Evolutionary conservation across 1,140 invertebrate genomes (phyloP).

Genomic region (Mya arenaria): DNA sequence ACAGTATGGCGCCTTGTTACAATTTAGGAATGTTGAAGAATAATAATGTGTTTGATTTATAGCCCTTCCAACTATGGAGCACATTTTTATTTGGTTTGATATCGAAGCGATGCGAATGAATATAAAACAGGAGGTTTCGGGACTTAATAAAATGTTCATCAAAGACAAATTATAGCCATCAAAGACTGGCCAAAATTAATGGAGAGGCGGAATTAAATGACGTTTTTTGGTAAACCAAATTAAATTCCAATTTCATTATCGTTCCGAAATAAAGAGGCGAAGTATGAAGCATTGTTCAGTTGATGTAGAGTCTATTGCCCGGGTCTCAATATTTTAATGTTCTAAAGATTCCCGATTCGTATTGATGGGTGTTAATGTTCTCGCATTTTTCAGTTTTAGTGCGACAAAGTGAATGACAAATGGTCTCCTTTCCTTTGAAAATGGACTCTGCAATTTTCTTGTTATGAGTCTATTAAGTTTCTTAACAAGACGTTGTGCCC

Average conservation of each 20-base stretch:
- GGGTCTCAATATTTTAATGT: neutral
- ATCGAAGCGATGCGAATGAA: conserved; percentile 25
- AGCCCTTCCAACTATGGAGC: neutral
- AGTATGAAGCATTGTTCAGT: neutral
- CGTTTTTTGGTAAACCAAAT: conserved; percentile 37
- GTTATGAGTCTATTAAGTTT: conserved; percentile 35
- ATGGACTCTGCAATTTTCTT: conserved; percentile 42
- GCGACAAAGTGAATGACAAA: conserved; percentile 42
- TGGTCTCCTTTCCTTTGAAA: conserved; percentile 37
- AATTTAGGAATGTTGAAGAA: neutral
- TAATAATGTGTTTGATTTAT: conserved; percentile 53
- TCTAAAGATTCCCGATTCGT: neutral
- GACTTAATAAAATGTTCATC: conserved; percentile 43
- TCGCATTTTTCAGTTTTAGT: conserved; percentile 22
- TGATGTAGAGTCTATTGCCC: neutral
- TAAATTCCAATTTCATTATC: conserved; percentile 57
- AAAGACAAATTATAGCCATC: conserved; percentile 56
- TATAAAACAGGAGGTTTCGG: conserved; percentile 38
- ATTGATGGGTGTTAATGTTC: neutral
- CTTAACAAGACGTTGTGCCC: too few relatives aligned
- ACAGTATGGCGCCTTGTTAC: neutral
- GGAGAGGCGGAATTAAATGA: conserved; percentile 23
- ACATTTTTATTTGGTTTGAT: conserved; percentile 27
- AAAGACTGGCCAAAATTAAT: conserved; percentile 35
- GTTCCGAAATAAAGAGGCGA: conserved; percentile 21